A percentile compares a stretch with the other conserved stretches of the same genome.
These are phyloP conservation scores for Eremophila alpestris DNA, from an alignment of 2,797 vertebrate species.

Conservation along the genomic window DNA sequence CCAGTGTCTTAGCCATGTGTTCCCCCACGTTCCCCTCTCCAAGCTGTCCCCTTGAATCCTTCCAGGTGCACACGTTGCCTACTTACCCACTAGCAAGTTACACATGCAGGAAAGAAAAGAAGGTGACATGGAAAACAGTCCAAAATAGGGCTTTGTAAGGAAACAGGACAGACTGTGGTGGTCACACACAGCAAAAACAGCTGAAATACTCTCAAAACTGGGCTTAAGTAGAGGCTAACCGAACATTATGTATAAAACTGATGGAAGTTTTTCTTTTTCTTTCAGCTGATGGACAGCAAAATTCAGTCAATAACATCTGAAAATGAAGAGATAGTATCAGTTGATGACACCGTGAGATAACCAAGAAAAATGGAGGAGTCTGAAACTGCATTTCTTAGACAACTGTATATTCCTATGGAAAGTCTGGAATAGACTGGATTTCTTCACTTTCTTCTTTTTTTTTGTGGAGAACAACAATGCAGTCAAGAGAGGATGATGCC, in stretches of 20 bases:
- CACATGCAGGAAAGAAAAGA: not conserved
- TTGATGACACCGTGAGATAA: not conserved
- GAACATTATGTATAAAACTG: not conserved
- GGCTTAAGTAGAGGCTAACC: not conserved
- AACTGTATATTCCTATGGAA: not conserved
- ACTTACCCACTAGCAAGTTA: not conserved
- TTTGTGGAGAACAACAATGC: not conserved
- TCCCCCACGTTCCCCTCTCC: fast-evolving
- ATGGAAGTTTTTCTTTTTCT: not conserved
- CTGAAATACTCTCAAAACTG: not conserved
- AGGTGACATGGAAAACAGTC: not conserved
- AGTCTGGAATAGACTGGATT: not conserved
- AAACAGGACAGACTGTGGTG: not conserved
- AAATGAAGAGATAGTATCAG: constrained; percentile 4
- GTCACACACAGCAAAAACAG: not conserved
- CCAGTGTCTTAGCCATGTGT: not conserved
- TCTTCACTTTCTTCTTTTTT: not conserved
- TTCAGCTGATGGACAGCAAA: constrained; percentile 20
- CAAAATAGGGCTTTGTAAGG: not conserved
- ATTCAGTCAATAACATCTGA: not conserved
- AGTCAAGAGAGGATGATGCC: not conserved
- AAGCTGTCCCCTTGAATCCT: not conserved
- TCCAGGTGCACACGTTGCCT: not conserved
- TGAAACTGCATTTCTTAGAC: not conserved
- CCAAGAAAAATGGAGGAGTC: not conserved